Conservation (phyloP, 2,888 invertebrate species). For the Noctua fimbriata region DNA sequence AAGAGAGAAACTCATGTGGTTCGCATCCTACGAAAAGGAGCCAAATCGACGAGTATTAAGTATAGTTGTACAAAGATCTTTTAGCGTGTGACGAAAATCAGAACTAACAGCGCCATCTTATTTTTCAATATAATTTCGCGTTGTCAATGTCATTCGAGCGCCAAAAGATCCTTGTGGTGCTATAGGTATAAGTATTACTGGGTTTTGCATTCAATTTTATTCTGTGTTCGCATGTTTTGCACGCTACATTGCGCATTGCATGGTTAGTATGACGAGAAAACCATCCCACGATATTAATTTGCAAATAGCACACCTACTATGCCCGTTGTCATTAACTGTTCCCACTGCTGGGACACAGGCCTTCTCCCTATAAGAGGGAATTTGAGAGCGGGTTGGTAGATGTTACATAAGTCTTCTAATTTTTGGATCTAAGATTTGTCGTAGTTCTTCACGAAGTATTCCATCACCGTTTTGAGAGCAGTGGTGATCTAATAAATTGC, state of each 20-base stretch:
- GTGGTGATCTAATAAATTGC: background rate
- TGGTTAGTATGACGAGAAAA: background rate
- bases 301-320: background rate
- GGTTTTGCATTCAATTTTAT: constrained; percentile 12
- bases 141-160: background rate
- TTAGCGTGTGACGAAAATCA: background rate
- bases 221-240: constrained; percentile 28
- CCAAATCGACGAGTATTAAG: background rate
- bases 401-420: background rate
- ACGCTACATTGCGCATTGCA: constrained; percentile 7
- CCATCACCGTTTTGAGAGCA: background rate
- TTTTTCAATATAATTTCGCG: background rate
- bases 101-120: background rate
- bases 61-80: background rate
- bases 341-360: background rate
- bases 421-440: background rate
- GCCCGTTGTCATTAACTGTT: background rate
- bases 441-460: background rate
- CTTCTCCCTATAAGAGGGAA: background rate
- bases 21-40: background rate
- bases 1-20: background rate
- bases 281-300: background rate
- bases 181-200: background rate
- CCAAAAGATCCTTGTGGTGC: background rate
- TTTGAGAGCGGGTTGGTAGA: background rate